phyloP scores from a whole-genome alignment of 2,797 vertebrate species.

The Rhynchonycteris naso region DNA sequence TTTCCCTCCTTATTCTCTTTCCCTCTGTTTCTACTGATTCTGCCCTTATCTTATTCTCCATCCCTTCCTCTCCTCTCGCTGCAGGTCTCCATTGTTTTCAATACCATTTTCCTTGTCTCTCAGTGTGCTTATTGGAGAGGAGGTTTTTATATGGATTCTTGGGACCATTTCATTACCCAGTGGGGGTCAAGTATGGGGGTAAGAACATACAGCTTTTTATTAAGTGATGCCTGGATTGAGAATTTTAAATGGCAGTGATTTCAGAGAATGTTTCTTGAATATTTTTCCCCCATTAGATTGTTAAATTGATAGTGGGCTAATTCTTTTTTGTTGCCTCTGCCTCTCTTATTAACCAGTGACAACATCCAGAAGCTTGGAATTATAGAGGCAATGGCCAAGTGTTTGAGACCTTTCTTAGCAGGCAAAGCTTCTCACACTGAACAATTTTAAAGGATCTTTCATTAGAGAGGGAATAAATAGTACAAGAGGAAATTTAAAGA shows the following conservation, averaged over 20 bases:
- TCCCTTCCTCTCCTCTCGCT: conserved; percentile 38
- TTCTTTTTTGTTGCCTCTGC: conserved; percentile 24
- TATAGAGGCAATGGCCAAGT: conserved; percentile 9
- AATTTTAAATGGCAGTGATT: conserved; percentile 59
- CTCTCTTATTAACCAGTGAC: conserved; percentile 32
- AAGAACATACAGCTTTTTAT: not conserved
- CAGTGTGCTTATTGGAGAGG: conserved; percentile 36
- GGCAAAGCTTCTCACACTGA: conserved; percentile 3
- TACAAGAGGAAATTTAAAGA: conserved; percentile 17
- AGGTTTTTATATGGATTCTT: conserved; percentile 39
- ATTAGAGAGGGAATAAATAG: conserved; percentile 22
- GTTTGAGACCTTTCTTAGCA: conserved; percentile 27
- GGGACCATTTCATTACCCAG: conserved; percentile 48
- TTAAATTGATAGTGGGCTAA: conserved; percentile 20
- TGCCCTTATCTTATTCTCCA: conserved; percentile 24
- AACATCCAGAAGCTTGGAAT: conserved; percentile 17
- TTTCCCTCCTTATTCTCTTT: conserved; percentile 55
- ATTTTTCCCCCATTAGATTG: not conserved
- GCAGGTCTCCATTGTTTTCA: conserved; percentile 56
- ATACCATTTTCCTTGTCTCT: conserved; percentile 45
- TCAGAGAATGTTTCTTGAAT: conserved; percentile 13
- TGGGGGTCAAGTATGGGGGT: not conserved
- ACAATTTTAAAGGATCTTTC: conserved; percentile 30
- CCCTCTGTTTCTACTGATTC: conserved; percentile 52
- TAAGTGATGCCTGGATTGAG: conserved; percentile 19